A percentile compares a stretch with the other conserved stretches of the same genome.
Conservation (phyloP, 2,797 vertebrate species). For the Buphagus erythrorhynchus region DNA sequence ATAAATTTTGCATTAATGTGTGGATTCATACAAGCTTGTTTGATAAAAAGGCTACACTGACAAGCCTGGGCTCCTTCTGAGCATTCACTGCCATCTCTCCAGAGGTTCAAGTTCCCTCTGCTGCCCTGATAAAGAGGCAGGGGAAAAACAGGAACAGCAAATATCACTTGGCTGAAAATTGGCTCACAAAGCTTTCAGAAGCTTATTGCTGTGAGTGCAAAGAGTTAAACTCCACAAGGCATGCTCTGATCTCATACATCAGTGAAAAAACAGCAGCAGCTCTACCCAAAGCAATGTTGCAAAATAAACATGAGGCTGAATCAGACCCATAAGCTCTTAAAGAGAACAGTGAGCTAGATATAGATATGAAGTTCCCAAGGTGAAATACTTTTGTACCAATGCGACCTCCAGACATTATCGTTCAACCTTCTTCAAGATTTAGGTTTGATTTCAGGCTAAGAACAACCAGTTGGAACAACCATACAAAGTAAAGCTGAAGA, state of each 20-base stretch:
- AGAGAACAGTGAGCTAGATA: neutral
- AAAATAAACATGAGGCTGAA: slow-evolving; percentile 4
- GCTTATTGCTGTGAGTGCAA: neutral
- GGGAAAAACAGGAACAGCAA: fast-evolving
- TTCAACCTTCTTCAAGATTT: neutral
- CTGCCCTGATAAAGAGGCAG: neutral
- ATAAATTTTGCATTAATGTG: neutral
- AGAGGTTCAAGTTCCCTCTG: neutral
- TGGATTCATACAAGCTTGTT: neutral
- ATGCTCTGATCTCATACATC: slow-evolving; percentile 52
- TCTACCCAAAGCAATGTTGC: slow-evolving; percentile 30
- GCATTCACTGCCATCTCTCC: neutral
- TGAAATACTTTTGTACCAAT: slow-evolving; percentile 5
- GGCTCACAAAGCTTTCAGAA: neutral
- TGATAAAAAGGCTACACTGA: neutral
- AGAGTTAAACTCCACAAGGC: slow-evolving; percentile 49
- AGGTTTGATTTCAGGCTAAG: slow-evolving; percentile 9
- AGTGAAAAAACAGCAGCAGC: slow-evolving; percentile 40
- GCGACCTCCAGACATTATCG: neutral
- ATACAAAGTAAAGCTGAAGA: neutral
- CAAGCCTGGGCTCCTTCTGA: neutral
- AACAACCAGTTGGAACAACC: neutral
- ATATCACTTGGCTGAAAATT: neutral
- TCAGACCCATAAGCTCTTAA: neutral
- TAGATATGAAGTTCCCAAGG: slow-evolving; percentile 2